Evolutionary conservation across 92 coral and sea anemone genomes (phyloP).

Genomic region (Porites lobata): DNA sequence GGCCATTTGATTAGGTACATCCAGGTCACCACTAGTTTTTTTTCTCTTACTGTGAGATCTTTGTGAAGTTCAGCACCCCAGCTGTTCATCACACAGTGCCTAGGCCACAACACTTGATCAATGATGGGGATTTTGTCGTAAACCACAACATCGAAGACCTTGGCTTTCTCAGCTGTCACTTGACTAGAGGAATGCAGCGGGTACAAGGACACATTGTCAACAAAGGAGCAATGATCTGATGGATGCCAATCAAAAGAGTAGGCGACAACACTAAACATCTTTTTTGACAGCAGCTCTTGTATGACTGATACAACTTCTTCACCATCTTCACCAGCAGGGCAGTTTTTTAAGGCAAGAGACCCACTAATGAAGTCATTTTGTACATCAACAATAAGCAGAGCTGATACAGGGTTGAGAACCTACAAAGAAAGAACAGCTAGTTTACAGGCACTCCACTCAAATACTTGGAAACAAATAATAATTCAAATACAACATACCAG

Average conservation of each 20-base stretch:
- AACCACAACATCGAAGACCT: constrained; percentile 82
- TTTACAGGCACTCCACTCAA: no score
- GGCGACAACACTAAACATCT: constrained; percentile 68
- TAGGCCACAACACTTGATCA: constrained; percentile 90
- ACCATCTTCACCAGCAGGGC: constrained; percentile 92
- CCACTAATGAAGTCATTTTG: constrained; percentile 97
- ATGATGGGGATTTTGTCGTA: constrained; percentile 69
- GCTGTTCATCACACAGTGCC: constrained; percentile 85
- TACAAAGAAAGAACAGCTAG: not conserved
- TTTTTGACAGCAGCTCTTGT: constrained; percentile 67
- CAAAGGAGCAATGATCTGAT: constrained; percentile 87
- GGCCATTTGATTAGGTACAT: not conserved
- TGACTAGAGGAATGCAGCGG: constrained; percentile 80
- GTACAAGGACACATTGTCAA: constrained; percentile 80
- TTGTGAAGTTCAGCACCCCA: constrained; percentile 96
- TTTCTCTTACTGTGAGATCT: constrained; percentile 73
- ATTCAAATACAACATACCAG: no score
- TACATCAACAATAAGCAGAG: constrained; percentile 80
- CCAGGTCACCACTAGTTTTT: not conserved
- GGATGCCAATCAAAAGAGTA: constrained; percentile 97
- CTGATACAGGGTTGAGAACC: constrained; percentile 49
- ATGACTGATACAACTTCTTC: constrained; percentile 82
- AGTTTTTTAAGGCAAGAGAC: constrained; percentile 79
- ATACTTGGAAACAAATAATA: no score
- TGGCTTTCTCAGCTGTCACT: constrained; percentile 63